These are phyloP conservation scores for Tolypeutes matacus DNA, from an alignment of 2,797 vertebrate species.

Conservation along the genomic window DNA sequence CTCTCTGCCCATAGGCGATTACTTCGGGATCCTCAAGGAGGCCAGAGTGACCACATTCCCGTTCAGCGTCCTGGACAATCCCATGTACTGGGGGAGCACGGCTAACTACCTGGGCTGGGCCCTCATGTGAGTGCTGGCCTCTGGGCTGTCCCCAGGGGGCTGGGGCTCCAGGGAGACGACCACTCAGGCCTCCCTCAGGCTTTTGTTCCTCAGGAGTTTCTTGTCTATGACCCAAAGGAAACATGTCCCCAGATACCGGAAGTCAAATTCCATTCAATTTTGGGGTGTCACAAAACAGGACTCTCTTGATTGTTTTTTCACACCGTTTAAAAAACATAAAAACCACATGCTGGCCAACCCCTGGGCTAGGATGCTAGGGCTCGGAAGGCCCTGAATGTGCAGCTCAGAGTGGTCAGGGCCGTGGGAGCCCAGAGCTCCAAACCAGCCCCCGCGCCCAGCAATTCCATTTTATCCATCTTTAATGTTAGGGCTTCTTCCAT, in stretches of 20 bases:
- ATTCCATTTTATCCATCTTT: neutral
- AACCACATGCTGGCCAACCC: neutral
- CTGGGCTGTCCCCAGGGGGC: neutral
- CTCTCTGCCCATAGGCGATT: slow-evolving; percentile 91
- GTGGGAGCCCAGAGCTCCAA: neutral
- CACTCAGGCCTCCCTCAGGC: neutral
- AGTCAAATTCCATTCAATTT: neutral
- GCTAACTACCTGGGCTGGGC: slow-evolving; percentile 95
- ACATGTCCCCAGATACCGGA: neutral
- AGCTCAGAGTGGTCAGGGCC: too few relatives aligned
- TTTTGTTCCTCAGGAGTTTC: neutral
- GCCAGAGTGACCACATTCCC: slow-evolving; percentile 94
- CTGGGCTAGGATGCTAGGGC: neutral
- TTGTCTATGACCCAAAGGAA: neutral
- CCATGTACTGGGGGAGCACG: slow-evolving; percentile 99
- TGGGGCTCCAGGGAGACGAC: neutral
- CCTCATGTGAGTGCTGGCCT: slow-evolving; percentile 92
- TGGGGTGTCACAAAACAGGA: neutral
- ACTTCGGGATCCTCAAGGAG: slow-evolving; percentile 98
- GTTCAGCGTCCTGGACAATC: slow-evolving; percentile 94
- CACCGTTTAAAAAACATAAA: neutral
- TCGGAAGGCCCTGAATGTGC: too few relatives aligned
- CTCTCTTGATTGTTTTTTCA: neutral
- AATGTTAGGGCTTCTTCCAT: neutral
- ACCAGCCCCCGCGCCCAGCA: accelerated